Percentiles rank a stretch among this genome's conserved stretches.
phyloP scores from a whole-genome alignment of 2,797 vertebrate species.

The Hippoglossus hippoglossus region DNA sequence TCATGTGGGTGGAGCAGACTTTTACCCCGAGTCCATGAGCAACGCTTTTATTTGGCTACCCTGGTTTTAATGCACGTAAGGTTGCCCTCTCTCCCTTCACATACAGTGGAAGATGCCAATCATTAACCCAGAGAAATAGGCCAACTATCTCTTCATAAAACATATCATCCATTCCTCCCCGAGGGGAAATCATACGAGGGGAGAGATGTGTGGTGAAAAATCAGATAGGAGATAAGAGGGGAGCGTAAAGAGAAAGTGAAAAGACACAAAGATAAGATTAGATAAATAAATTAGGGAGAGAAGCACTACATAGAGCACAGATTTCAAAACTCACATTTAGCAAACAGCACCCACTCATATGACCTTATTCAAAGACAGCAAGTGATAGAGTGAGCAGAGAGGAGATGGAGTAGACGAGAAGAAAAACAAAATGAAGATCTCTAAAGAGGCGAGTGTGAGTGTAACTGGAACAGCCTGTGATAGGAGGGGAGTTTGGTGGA shows the following conservation, averaged over 20 bases:
- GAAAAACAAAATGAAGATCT: slow-evolving; percentile 2
- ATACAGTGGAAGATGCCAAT: slow-evolving; percentile 16
- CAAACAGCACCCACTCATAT: background rate
- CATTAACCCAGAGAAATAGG: slow-evolving; percentile 40
- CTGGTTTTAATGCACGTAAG: slow-evolving; percentile 20
- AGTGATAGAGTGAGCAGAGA: background rate
- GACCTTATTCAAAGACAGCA: background rate
- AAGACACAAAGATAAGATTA: slow-evolving; percentile 12
- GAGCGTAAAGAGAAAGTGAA: background rate
- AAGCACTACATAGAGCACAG: background rate
- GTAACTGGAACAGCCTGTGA: background rate
- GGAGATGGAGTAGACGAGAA: background rate
- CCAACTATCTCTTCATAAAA: too few species aligned
- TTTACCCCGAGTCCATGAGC: slow-evolving; percentile 41
- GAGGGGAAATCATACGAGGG: background rate
- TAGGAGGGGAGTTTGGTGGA: background rate
- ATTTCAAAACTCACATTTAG: slow-evolving; percentile 56
- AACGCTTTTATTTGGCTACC: slow-evolving; percentile 37
- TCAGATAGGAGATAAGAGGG: background rate
- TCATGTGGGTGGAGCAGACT: slow-evolving; percentile 22
- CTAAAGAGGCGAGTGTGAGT: background rate
- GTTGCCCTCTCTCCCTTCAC: background rate
- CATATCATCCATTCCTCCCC: slow-evolving; percentile 4
- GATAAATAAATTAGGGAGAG: slow-evolving; percentile 4
- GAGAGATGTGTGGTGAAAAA: background rate